Evolutionary conservation across 2,113 vertebrate genomes (phyloP).

Genomic region (Oreocharis arfaki): DNA sequence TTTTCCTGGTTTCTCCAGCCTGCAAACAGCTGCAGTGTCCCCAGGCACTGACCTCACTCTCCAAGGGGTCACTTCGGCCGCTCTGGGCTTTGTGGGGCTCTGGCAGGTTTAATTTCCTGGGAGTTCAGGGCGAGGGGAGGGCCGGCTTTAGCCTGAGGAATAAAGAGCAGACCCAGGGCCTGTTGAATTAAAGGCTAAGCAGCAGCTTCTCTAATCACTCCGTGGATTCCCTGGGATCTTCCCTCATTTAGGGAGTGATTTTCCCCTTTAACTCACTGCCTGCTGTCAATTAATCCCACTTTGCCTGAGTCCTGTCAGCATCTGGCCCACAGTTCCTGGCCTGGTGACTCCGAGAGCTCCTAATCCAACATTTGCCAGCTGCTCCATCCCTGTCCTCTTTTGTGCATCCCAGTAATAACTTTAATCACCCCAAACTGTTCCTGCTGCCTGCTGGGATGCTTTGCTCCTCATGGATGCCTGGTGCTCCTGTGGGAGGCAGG

Average conservation of each 20-base stretch:
- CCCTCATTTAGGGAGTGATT: constrained; percentile 52
- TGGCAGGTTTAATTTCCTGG: constrained; percentile 34
- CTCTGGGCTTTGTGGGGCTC: background rate
- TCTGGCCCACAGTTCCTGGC: constrained; percentile 1
- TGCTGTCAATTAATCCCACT: constrained; percentile 52
- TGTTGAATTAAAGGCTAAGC: constrained; percentile 62
- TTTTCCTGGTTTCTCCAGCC: background rate
- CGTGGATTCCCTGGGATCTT: constrained; percentile 39
- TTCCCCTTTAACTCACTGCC: constrained; percentile 39
- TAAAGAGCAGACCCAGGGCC: background rate
- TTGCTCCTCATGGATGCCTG: background rate
- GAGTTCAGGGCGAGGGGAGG: background rate
- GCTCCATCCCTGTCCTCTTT: background rate
- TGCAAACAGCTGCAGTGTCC: background rate
- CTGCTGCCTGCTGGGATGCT: background rate
- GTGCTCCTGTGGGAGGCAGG: background rate
- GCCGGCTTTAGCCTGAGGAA: constrained; percentile 10
- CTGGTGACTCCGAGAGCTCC: background rate
- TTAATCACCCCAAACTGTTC: background rate
- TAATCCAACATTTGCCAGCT: constrained; percentile 29
- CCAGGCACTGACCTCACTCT: rapidly evolving
- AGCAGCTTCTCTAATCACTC: constrained; percentile 51
- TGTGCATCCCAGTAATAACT: background rate
- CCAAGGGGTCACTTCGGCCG: background rate
- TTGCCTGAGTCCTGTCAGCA: background rate